Evolutionary conservation across 1,140 invertebrate species (phyloP), one percentile per base, ranked within the genome.

Genomic region (Phymastichus coffea): DNA sequence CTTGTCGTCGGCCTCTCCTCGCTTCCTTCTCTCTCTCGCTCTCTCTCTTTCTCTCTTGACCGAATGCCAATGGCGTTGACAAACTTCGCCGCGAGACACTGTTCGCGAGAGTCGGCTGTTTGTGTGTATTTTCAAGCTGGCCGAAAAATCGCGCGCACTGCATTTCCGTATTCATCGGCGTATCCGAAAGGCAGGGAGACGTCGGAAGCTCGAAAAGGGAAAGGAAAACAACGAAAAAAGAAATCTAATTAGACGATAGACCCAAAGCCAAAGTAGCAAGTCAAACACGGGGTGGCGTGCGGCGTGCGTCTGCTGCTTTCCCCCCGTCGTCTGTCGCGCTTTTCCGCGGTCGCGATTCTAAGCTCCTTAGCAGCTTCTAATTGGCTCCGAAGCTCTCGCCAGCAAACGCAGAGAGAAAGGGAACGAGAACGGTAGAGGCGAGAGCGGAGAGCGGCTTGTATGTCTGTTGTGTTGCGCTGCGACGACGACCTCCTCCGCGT

Each of bases 361-460:
- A 61, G 43, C 59, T 61, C 14, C 59, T 61, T 61, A 61, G 25
- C 44, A 41, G 43, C 35, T 61, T 61, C 44, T 61, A 61, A 61
- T 55, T 61, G 59, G 51, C 59, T 55, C 59, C 25, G 25, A 38
- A 52, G 43, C 41, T 53, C 51, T 52, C 47, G 33, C 4, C 19
- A 47, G 44, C 17, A 8, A 6, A 30, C 6, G 6, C 28, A 12
- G 12, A 30, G 28, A 30, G 28, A 30, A 30, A 30, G 44, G 33
- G 26, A 17, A 17, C 28, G n/a, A 48, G 28, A 33, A 28, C 10
- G 15, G 26, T n/a, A 33, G 17, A 20, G 17, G 1, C 15, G 19
- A 2, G n/a, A n/a, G n/a, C n/a, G 33, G 28, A 48, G 26, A 48
- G 47, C 4, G 33, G 20, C 10, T 2, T 0, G 37, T 40, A n/a